Evolutionary conservation across 2,113 vertebrate genomes (phyloP), one percentile per base, ranked within the genome.

Genomic region (Gavialis gangeticus): DNA sequence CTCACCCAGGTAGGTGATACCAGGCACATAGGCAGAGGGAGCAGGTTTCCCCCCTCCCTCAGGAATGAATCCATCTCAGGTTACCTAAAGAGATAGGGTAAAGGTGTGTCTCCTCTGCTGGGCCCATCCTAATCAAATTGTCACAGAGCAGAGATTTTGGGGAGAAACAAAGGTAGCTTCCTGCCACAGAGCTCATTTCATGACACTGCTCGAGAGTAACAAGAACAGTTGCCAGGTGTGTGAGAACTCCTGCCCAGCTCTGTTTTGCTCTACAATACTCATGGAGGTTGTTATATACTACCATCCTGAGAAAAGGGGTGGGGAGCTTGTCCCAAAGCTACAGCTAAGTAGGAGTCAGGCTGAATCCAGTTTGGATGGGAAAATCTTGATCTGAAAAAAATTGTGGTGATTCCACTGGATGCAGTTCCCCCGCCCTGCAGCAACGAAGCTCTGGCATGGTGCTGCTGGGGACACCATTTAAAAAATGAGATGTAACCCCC

Each of bases 251-350:
- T 6, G 3, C 0, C 1, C 64, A 37, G 19, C 16, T 79, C 17
- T 7, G 1, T 0, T 1, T 12, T 22, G 3, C 12, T 46, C 66
- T 18, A 2, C 27, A 1, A 22, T 57, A 34, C 60, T 75, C 34
- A 21, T 76, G 46, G 1, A 0, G 46, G 58, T 81, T 69, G 62
- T 69, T 11, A 0, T 22, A 76, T 84, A 60, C 55, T 62, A 54
- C 6, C 11, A 4, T 12, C 18, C 28, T 66, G 28, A 63, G 28
- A 75, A 37, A 60, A 46, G 18, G 27, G 10, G 25, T 37, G 17
- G 69, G 57, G 21, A 14, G 12, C 25, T 13, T 14, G 19, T 28
- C 55, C 17, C 17, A 69, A 58, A 54, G 2, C 30, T 3, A 21
- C 15, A 22, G 57, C 11, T 12, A 37, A 71, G 16, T 2, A 46